phyloP scores from a whole-genome alignment of 2,888 invertebrate genomes.

The Lithosia quadra region DNA sequence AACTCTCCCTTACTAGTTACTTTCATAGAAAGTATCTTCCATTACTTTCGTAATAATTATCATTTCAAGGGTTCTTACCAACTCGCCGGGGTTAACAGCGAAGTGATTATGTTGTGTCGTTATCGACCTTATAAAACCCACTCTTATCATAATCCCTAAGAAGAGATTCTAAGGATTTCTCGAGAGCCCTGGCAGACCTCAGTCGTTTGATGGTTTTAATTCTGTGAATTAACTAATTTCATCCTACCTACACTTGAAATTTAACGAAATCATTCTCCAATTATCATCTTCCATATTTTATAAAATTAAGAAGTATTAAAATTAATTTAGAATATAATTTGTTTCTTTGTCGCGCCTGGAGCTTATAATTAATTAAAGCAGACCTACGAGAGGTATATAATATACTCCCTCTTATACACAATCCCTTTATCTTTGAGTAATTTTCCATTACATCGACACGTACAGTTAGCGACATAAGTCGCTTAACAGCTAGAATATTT shows the following conservation, averaged over 20 bases:
- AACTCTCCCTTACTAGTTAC: no score
- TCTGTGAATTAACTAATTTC: background rate
- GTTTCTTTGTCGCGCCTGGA: background rate
- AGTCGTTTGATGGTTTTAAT: background rate
- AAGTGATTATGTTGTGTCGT: background rate
- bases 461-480: background rate
- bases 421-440: constrained; percentile 7
- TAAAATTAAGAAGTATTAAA: background rate
- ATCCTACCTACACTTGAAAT: background rate
- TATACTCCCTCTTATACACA: background rate
- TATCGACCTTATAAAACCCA: background rate
- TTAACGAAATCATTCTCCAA: background rate
- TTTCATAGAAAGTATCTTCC: no score
- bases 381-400: background rate
- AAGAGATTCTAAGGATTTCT: background rate
- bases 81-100: background rate
- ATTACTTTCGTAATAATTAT: background rate
- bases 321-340: constrained; percentile 3
- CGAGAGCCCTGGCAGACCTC: background rate
- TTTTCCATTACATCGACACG: background rate
- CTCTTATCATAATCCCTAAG: background rate
- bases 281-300: background rate
- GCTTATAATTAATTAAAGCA: constrained; percentile 3
- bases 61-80: background rate
- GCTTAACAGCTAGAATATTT: background rate